Conservation (phyloP, 2,888 invertebrate species). For the Conomelus anceps region DNA sequence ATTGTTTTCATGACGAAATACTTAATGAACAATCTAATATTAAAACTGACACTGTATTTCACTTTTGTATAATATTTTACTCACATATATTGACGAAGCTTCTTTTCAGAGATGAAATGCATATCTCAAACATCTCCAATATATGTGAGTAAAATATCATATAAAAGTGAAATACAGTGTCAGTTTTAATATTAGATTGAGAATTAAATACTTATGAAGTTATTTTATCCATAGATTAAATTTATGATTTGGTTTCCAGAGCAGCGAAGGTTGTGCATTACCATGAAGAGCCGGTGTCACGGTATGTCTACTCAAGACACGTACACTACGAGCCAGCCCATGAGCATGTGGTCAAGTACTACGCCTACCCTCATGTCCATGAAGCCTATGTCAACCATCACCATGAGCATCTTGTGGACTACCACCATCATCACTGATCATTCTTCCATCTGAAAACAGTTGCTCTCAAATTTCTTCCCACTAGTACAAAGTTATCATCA, state of each 20-base stretch:
- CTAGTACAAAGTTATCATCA: too few species aligned
- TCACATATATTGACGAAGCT: too few species aligned
- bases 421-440: not conserved
- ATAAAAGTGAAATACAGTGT: too few species aligned
- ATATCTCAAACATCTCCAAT: too few species aligned
- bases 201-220: not conserved
- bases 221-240: not conserved
- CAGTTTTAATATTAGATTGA: too few species aligned
- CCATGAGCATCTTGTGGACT: not conserved
- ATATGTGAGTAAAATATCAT: too few species aligned
- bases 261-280: conserved; percentile 14
- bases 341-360: conserved; percentile 10
- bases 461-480: not conserved
- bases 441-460: not conserved
- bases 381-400: not conserved
- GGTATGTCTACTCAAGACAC: conserved; percentile 17
- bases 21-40: too few species aligned
- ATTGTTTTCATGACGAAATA: too few species aligned
- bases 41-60: too few species aligned
- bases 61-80: too few species aligned
- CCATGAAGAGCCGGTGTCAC: conserved; percentile 12
- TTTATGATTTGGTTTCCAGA: not conserved
- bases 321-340: conserved; percentile 11
- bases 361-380: not conserved
- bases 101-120: too few species aligned